Conservation (phyloP, 23 tunicate species). For the Aplidium turbinatum region DNA sequence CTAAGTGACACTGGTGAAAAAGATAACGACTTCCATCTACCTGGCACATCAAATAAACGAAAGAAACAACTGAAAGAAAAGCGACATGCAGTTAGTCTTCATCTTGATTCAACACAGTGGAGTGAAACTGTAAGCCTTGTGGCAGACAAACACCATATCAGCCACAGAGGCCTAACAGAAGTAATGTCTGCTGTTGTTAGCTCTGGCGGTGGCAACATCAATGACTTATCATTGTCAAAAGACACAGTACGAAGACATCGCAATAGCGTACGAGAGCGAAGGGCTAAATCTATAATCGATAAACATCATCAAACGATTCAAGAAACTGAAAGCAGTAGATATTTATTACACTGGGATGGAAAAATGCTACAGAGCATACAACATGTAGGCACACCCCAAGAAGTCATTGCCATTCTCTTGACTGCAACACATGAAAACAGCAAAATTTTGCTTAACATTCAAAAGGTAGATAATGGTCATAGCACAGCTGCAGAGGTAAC, state of each 20-base stretch:
- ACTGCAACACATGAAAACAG: slow-evolving; percentile 15
- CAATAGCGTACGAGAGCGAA: slow-evolving; percentile 15
- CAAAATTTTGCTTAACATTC: slow-evolving; percentile 4
- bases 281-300: slow-evolving; percentile 5
- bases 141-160: slow-evolving; percentile 20
- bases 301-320: slow-evolving; percentile 1
- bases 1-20: slow-evolving; percentile 19
- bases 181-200: slow-evolving; percentile 20
- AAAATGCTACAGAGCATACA: slow-evolving; percentile 13
- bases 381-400: slow-evolving; percentile 14
- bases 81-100: slow-evolving; percentile 16
- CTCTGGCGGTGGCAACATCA: slow-evolving; percentile 22
- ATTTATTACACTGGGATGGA: slow-evolving; percentile 27
- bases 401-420: slow-evolving; percentile 23
- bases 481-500: slow-evolving; percentile 12
- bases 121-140: slow-evolving; percentile 21
- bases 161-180: slow-evolving; percentile 20
- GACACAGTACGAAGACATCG: slow-evolving; percentile 21
- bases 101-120: slow-evolving; percentile 22
- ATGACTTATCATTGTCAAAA: slow-evolving; percentile 20
- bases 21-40: slow-evolving; percentile 6
- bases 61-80: slow-evolving; percentile 3
- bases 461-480: slow-evolving; percentile 2
- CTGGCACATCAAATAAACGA: slow-evolving; percentile 1
- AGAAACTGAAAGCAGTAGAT: slow-evolving; percentile 1